These are phyloP conservation scores for Odontothrips loti DNA, from an alignment of 2,888 invertebrate species.

Conservation along the genomic window DNA sequence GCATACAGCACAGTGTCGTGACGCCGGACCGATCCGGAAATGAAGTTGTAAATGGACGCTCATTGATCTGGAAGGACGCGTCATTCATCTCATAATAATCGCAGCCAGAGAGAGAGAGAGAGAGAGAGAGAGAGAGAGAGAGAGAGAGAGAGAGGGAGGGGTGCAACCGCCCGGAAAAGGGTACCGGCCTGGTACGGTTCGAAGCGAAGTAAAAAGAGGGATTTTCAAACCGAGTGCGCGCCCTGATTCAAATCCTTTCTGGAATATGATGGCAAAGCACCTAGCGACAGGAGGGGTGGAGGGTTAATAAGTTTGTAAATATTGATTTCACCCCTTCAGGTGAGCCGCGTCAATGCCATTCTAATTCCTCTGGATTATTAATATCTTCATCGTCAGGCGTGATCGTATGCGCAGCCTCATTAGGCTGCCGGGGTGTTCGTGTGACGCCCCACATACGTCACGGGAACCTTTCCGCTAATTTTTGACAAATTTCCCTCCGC, in stretches of 20 bases:
- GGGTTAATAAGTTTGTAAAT: too few relatives aligned
- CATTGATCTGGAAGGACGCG: constrained; percentile 7
- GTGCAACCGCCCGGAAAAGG: neutral
- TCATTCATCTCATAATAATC: constrained; percentile 8
- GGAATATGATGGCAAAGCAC: neutral
- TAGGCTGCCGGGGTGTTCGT: too few relatives aligned
- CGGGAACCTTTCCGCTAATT: constrained; percentile 2
- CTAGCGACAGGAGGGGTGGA: neutral
- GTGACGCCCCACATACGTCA: neutral
- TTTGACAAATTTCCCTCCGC: neutral
- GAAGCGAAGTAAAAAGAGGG: too few relatives aligned
- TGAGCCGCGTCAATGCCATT: too few relatives aligned
- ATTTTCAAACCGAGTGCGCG: neutral
- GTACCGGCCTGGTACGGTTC: neutral
- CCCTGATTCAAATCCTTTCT: too few relatives aligned
- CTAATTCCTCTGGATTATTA: too few relatives aligned
- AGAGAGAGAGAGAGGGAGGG: neutral
- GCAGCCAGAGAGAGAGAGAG: neutral
- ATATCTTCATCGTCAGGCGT: neutral
- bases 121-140: neutral
- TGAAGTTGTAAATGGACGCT: neutral
- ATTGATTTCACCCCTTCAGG: too few relatives aligned
- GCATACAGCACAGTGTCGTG: neutral
- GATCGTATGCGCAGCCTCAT: neutral
- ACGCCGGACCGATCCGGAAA: neutral